Conservation (phyloP, 2,888 invertebrate genomes). For the Phorcus lineatus region DNA sequence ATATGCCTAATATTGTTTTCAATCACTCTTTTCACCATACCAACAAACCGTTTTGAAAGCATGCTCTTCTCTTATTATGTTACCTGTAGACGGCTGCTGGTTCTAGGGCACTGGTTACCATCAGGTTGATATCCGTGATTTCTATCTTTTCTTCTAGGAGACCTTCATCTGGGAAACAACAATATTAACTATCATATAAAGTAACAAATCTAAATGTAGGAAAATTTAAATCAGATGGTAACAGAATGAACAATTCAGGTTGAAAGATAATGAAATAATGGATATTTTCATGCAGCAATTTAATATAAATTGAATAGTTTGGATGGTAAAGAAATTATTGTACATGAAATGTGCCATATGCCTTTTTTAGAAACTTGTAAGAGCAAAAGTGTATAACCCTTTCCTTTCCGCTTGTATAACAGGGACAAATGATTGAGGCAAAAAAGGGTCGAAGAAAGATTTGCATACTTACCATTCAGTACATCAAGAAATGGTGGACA, state of each 20-base stretch:
- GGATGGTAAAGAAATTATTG: no score
- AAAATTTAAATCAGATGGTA: background rate
- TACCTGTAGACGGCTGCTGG: conserved; percentile 80
- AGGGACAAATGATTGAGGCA: no score
- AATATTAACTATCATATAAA: background rate
- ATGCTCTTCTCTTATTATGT: conserved; percentile 35
- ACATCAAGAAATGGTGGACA: conserved; percentile 59
- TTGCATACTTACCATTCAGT: conserved; percentile 32
- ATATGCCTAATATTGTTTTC: no score
- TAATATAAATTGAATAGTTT: background rate
- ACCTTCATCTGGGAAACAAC: background rate
- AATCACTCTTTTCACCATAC: no score
- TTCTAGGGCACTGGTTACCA: conserved; percentile 79
- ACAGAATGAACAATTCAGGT: background rate
- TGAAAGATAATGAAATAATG: background rate
- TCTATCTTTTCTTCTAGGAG: background rate
- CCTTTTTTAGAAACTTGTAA: no score
- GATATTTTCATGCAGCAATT: background rate
- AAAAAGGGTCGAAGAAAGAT: background rate
- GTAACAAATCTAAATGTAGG: no score
- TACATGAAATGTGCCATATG: no score
- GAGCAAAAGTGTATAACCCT: no score
- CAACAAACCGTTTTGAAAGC: no score
- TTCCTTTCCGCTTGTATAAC: no score
- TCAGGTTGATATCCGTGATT: conserved; percentile 77